Evolutionary conservation across 2,113 vertebrate species (phyloP), one percentile per base, ranked within the genome.

Genomic region (Sinocyclocheilus grahami): DNA sequence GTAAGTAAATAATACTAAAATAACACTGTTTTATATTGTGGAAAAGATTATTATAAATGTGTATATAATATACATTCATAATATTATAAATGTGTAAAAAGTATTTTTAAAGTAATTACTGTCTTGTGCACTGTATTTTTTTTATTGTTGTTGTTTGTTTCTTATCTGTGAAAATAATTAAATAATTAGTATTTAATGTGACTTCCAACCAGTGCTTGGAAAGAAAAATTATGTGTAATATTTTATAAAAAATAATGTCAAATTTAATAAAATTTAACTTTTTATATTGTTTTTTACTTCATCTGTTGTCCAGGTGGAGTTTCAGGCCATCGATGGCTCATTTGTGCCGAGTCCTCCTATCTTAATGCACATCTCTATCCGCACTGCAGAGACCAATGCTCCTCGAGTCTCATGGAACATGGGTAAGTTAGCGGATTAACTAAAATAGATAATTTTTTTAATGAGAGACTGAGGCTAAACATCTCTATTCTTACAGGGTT

Each of bases 391-490:
- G 90, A 96, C 93, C 0, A 82, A 91, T 1, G 91, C 92, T 83
- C 95, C 93, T 22, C 87, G 93, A 74, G 92, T 95, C 89, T 93
- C 94, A 60, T 95, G 92, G 94, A 96, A 96, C 76, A 92, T 83
- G 88, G 93, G 90, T 94, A 90, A 78, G 86, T 13, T 39, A 9
- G 33, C 14, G 30, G 3, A 51, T 22, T 13, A 12, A 8, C 62
- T 48, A 6, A 51, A 53, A 27, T 78, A 22, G 11, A 46, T 27
- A 3, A 27, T 58, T 4, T 74, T 79, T 20, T 85, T 79, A 76
- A 74, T 12, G 1, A 42, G 12, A 76, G 1, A 76, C 24, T 48
- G 8, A 82, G 16, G 6, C 39, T 39, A 27, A 79, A 37, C 48
- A 72, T 0, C 12, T 13, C 0, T 4, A 24, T 22, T 14, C 8